Evolutionary conservation across 2,113 vertebrate species (phyloP).

Genomic region (Benitochromis conjunctus): DNA sequence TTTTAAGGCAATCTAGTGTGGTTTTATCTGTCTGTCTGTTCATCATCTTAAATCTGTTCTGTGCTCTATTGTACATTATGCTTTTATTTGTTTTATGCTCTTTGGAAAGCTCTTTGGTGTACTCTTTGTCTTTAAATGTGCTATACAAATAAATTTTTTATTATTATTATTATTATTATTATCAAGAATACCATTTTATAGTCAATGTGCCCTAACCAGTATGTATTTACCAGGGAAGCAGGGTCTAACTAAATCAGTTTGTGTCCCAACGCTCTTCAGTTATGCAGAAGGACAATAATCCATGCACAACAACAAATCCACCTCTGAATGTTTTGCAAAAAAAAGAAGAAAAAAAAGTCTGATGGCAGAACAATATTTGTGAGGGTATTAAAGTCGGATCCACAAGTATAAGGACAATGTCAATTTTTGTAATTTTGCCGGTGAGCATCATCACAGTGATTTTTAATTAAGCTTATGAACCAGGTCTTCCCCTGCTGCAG

Average conservation of each 20-base stretch:
- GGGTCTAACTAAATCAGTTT: not conserved
- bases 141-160: too few species aligned
- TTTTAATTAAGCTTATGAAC: fast-evolving
- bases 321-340: not conserved
- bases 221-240: too few species aligned
- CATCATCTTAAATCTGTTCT: too few species aligned
- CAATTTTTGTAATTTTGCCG: fast-evolving
- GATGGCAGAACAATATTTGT: not conserved
- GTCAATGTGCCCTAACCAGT: not conserved
- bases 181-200: not conserved
- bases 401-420: not conserved
- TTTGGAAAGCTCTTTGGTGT: too few species aligned
- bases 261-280: not conserved
- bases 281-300: not conserved
- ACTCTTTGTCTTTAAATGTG: too few species aligned
- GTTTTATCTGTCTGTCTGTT: too few species aligned
- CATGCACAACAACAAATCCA: not conserved
- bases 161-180: too few species aligned
- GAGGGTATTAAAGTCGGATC: not conserved
- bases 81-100: too few species aligned
- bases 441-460: not conserved
- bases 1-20: too few species aligned
- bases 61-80: too few species aligned
- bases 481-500: not conserved
- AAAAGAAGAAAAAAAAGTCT: not conserved